Evolutionary conservation across 2,888 invertebrate genomes (phyloP), one percentile per base, ranked within the genome.

Genomic region (Anticlea derivata): DNA sequence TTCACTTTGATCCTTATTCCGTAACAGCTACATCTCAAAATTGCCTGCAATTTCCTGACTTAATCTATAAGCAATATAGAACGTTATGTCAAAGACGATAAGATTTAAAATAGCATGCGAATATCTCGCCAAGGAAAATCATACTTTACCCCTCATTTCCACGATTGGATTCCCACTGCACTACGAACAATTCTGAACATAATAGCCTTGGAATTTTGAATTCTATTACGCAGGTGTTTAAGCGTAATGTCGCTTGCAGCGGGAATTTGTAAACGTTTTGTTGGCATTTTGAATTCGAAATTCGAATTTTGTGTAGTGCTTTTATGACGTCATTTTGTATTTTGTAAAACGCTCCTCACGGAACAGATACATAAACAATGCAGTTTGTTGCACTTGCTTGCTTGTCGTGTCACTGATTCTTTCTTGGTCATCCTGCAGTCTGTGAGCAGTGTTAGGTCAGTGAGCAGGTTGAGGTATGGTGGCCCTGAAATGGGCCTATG

Each of bases 241-340:
- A 58, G 54, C 29, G 39, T 46, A 57, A 52, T 57, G 33, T 63
- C 30, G 63, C 54, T 52, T 50, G 57, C 48, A 55, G 41, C 8
- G 43, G 13, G 50, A 45, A 54, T 53, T 56, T 55, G 52, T 52
- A 53, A 56, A 41, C 46, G 46, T 53, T 56, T 50, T 52, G 50
- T 51, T 55, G 41, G 24, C 34, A 26, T 35, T 58, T 53, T 39
- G 55, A 20, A 55, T 52, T 58, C 34, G 38, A 51, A 41, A 53
- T 55, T 57, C 37, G 51, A 51, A 55, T 61, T 62, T 52, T 50
- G 55, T 48, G 45, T 41, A 39, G 40, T 40, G 44, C 35, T 50
- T 48, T 55, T 58, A 60, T 46, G 54, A 40, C 44, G 58, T 49
- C 58, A 58, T 49, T 60, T 56, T 48, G 55, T 50, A 60, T 53